A percentile compares a stretch with the other conserved stretches of the same genome.
Conservation (phyloP, 2,888 invertebrate genomes). For the Lysandra bellargus region DNA sequence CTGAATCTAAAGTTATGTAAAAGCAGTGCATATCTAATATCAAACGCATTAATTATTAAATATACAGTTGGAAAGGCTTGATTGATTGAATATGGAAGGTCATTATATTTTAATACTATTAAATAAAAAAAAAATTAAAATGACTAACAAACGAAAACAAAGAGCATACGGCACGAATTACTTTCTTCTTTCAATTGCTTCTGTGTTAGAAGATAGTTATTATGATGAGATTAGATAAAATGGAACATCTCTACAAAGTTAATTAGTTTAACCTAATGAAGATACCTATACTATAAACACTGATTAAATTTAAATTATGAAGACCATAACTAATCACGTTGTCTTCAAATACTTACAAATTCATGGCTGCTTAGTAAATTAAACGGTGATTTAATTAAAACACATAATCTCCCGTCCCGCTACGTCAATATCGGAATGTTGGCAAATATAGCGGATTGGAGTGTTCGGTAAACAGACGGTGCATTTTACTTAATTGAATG, state of each 20-base stretch:
- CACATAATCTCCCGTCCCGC: slow-evolving; percentile 27
- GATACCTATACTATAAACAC: too few species aligned
- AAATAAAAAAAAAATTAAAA: too few species aligned
- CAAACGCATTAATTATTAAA: not conserved
- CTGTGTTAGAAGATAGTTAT: too few species aligned
- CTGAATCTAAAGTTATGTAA: not conserved
- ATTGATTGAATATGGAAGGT: too few species aligned
- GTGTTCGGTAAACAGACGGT: slow-evolving; percentile 64
- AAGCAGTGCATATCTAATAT: not conserved
- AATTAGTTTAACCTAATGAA: too few species aligned
- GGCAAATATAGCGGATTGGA: slow-evolving; percentile 56
- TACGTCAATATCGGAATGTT: slow-evolving; percentile 41
- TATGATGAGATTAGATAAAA: too few species aligned
- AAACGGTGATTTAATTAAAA: slow-evolving; percentile 26
- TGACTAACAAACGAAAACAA: too few species aligned
- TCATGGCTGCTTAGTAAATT: slow-evolving; percentile 18
- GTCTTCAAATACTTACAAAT: slow-evolving; percentile 5
- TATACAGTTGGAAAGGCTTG: too few species aligned
- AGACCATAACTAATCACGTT: not conserved
- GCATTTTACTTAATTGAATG: slow-evolving; percentile 73
- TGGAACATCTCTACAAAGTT: too few species aligned
- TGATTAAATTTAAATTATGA: not conserved
- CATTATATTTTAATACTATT: too few species aligned
- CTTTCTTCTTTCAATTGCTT: too few species aligned
- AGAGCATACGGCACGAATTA: too few species aligned